Conservation (phyloP, 2,113 vertebrate species). For the Penelope pileata region DNA sequence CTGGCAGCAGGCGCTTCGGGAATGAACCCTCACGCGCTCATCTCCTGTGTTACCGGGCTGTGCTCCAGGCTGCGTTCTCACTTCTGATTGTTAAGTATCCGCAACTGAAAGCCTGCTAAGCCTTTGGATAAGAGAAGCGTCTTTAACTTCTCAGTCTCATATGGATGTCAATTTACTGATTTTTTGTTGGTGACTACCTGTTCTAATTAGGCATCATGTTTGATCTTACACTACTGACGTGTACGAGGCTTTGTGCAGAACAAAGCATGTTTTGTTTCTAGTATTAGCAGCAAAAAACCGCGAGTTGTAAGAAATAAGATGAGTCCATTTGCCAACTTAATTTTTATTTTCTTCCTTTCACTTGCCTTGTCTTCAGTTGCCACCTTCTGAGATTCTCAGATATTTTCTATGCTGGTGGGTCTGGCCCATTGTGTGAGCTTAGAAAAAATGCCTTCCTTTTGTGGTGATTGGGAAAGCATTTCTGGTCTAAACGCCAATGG, state of each 20-base stretch:
- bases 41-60: constrained; percentile 38
- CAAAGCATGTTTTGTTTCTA: not conserved
- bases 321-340: not conserved
- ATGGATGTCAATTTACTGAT: constrained; percentile 40
- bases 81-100: constrained; percentile 30
- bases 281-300: not conserved
- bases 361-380: not conserved
- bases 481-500: not conserved
- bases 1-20: constrained; percentile 39
- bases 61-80: not conserved
- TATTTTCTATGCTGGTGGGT: not conserved
- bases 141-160: constrained; percentile 10
- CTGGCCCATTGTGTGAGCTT: not conserved
- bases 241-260: not conserved
- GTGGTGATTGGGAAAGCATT: not conserved
- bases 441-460: not conserved
- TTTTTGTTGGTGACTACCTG: constrained; percentile 23
- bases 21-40: not conserved
- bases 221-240: not conserved
- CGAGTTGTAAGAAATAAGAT: not conserved
- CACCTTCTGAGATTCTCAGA: not conserved
- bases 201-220: constrained; percentile 41
- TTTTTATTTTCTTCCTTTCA: constrained; percentile 3
- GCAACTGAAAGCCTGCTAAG: constrained; percentile 43
- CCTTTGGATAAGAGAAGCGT: constrained; percentile 14